Evolutionary conservation across 2,888 invertebrate genomes (phyloP).

Genomic region (Megalurothrips usitatus): DNA sequence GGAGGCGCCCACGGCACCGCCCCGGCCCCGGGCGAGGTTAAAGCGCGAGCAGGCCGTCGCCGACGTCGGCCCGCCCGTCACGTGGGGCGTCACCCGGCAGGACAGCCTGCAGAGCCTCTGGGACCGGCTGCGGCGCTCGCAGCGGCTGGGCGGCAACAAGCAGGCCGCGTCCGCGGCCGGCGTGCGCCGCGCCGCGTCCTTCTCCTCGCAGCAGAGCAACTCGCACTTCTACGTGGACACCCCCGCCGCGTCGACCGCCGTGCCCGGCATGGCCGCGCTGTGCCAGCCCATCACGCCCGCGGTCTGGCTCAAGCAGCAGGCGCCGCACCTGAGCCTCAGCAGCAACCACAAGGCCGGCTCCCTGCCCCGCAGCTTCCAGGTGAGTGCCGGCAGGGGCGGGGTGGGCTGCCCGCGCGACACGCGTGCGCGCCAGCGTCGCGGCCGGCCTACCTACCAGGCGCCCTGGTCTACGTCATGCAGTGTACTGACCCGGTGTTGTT

Average conservation of each 20-base stretch:
- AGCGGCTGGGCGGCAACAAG: background rate
- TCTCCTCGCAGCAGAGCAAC: constrained; percentile 39
- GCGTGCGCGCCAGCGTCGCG: too few relatives aligned
- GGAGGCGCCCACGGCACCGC: constrained; percentile 2
- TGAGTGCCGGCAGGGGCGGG: constrained; percentile 54
- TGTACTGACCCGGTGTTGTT: constrained; percentile 42
- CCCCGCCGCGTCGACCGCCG: background rate
- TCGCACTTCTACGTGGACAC: constrained; percentile 27
- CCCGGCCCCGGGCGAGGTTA: background rate
- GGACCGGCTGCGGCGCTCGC: constrained; percentile 35
- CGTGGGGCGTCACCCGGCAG: background rate
- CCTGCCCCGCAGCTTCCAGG: constrained; percentile 71
- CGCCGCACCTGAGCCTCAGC: constrained; percentile 56
- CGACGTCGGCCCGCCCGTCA: background rate
- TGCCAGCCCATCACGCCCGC: constrained; percentile 58
- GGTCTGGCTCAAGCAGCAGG: constrained; percentile 67
- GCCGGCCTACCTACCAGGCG: too few relatives aligned
- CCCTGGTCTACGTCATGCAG: too few relatives aligned
- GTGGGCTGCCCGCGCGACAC: too few relatives aligned
- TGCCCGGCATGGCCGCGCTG: background rate
- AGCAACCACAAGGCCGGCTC: constrained; percentile 67
- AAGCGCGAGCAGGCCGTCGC: background rate
- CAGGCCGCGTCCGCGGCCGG: constrained; percentile 37
- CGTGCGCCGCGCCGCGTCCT: constrained; percentile 43
- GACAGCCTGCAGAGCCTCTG: constrained; percentile 38